Percentiles rank a stretch among this genome's conserved stretches.
Conservation (phyloP, 2,888 invertebrate genomes). For the Apotomis capreana region DNA sequence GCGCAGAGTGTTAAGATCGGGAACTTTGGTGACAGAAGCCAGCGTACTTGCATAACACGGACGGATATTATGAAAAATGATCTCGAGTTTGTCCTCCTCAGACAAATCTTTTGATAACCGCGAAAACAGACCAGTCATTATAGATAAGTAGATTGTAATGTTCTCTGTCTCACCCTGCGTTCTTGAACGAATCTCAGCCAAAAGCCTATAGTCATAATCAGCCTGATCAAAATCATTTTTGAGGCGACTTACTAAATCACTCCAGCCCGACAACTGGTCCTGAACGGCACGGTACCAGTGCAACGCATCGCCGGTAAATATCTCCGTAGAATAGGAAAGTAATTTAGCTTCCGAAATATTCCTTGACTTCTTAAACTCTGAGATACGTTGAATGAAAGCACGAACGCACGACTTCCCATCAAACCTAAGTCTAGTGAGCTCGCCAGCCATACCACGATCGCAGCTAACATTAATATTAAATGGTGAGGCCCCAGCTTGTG, state of each 20-base stretch:
- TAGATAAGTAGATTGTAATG: slow-evolving; percentile 43
- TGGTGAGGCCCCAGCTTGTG: neutral
- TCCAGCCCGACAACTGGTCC: slow-evolving; percentile 7
- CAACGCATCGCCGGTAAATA: slow-evolving; percentile 15
- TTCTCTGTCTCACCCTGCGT: slow-evolving; percentile 44
- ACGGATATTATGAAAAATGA: no score
- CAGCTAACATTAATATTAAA: slow-evolving; percentile 14
- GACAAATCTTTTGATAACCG: neutral
- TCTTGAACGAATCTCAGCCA: slow-evolving; percentile 42
- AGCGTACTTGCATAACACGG: no score
- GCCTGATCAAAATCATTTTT: slow-evolving; percentile 6
- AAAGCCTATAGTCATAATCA: slow-evolving; percentile 30
- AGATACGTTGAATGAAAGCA: slow-evolving; percentile 17
- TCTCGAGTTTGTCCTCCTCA: no score
- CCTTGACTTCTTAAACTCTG: slow-evolving; percentile 6
- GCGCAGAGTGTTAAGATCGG: no score
- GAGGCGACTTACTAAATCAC: neutral
- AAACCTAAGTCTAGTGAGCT: neutral
- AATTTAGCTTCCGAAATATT: neutral
- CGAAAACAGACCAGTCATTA: slow-evolving; percentile 42
- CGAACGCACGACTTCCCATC: slow-evolving; percentile 17
- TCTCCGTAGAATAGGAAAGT: slow-evolving; percentile 4
- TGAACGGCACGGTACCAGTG: slow-evolving; percentile 16
- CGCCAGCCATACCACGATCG: slow-evolving; percentile 4
- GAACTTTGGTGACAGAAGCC: no score